These are phyloP conservation scores for Polydesmus complanatus DNA, from an alignment of 2,888 invertebrate species.

Conservation along the genomic window DNA sequence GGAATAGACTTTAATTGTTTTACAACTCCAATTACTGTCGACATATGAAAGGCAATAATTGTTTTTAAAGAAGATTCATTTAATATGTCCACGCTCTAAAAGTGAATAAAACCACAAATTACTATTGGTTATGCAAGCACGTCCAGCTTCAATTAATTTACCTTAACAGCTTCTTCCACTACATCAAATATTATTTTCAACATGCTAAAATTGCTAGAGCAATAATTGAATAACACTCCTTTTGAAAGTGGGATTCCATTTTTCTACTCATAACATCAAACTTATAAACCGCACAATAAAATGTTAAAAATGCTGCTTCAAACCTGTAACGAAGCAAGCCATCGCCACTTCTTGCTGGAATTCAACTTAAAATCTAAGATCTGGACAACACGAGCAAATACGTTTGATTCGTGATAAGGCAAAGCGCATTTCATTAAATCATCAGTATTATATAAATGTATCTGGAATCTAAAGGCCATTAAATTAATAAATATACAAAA, in stretches of 20 bases:
- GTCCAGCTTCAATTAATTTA: background rate
- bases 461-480: slow-evolving; percentile 51
- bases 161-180: background rate
- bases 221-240: background rate
- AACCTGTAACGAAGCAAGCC: slow-evolving; percentile 54
- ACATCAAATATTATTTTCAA: slow-evolving; percentile 2
- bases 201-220: background rate
- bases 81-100: background rate
- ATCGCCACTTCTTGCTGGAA: slow-evolving; percentile 52
- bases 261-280: slow-evolving; percentile 5
- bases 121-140: background rate
- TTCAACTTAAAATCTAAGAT: slow-evolving; percentile 47
- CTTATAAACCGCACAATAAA: background rate
- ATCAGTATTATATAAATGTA: slow-evolving; percentile 76
- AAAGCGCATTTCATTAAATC: slow-evolving; percentile 64
- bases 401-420: slow-evolving; percentile 84
- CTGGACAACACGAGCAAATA: slow-evolving; percentile 68
- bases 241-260: slow-evolving; percentile 5
- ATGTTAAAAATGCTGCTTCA: background rate
- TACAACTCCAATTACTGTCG: slow-evolving; percentile 28
- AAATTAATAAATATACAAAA: slow-evolving; percentile 16
- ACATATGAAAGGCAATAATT: slow-evolving; percentile 31
- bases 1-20: slow-evolving; percentile 23
- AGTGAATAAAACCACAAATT: background rate
- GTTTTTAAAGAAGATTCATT: slow-evolving; percentile 22